A percentile compares a stretch with the other conserved stretches of the same genome.
Conservation (phyloP, 2,113 vertebrate species). For the Takifugu flavidus region DNA sequence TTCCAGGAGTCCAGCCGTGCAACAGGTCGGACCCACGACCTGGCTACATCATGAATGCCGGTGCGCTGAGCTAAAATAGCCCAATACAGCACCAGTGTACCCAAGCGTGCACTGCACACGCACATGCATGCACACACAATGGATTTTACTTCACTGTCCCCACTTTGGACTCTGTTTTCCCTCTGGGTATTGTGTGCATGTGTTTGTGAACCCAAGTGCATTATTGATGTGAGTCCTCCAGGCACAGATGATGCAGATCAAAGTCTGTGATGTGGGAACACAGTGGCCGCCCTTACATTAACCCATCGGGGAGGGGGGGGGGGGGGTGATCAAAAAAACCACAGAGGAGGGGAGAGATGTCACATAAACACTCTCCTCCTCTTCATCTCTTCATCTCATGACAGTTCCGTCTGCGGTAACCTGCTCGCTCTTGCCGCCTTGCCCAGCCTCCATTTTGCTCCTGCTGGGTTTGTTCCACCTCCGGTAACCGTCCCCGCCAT, state of each 20-base stretch:
- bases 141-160: conserved; percentile 44
- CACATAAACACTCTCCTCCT: neutral
- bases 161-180: conserved; percentile 45
- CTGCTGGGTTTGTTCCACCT: conserved; percentile 17
- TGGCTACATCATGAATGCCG: conserved; percentile 33
- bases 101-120: conserved; percentile 16
- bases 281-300: conserved; percentile 29
- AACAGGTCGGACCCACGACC: neutral
- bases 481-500: conserved; percentile 21
- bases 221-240: conserved; percentile 54
- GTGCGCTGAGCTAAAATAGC: conserved; percentile 46
- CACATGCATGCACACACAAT: conserved; percentile 22
- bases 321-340: too few species aligned
- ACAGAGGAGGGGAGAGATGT: neutral
- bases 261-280: conserved; percentile 60
- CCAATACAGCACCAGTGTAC: conserved; percentile 32
- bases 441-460: neutral
- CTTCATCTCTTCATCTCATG: conserved; percentile 2
- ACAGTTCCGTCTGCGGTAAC: neutral
- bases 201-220: conserved; percentile 27
- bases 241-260: conserved; percentile 58
- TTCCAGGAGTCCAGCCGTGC: conserved; percentile 10
- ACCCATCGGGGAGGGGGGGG: neutral
- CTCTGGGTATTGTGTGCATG: conserved; percentile 31
- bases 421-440: conserved; percentile 13